A percentile compares a stretch with the other conserved stretches of the same genome.
phyloP scores from a whole-genome alignment of 2,113 vertebrate species.

The Vidua macroura region DNA sequence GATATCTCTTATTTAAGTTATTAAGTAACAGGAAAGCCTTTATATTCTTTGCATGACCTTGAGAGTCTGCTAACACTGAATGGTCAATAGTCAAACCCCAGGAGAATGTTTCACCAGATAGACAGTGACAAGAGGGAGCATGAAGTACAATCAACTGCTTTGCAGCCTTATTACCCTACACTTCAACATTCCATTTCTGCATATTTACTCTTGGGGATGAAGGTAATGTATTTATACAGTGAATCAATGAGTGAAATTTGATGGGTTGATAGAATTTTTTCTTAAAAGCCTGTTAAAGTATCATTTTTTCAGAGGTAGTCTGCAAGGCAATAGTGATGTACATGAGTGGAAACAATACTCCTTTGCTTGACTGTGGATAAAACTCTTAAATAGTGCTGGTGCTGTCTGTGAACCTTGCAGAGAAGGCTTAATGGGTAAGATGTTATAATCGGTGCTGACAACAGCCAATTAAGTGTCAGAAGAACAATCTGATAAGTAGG shows the following conservation, averaged over 20 bases:
- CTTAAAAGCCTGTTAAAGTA: neutral
- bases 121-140: conserved; percentile 8
- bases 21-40: conserved; percentile 49
- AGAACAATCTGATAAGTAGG: conserved; percentile 62
- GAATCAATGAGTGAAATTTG: conserved; percentile 17
- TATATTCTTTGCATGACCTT: conserved; percentile 33
- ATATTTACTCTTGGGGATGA: neutral
- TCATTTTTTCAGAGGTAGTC: conserved; percentile 47
- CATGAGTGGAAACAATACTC: neutral
- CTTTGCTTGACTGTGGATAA: neutral
- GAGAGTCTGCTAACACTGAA: conserved; percentile 27
- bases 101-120: conserved; percentile 45
- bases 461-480: conserved; percentile 64
- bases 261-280: neutral
- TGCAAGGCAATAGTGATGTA: neutral
- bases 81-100: conserved; percentile 50
- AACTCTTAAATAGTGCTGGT: conserved; percentile 16
- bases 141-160: conserved; percentile 6
- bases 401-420: neutral
- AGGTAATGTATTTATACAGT: neutral
- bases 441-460: conserved; percentile 45
- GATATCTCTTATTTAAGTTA: conserved; percentile 25
- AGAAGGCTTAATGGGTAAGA: conserved; percentile 15
- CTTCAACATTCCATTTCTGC: neutral
- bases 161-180: neutral